A percentile compares a stretch with the other conserved stretches of the same genome.
phyloP scores from a whole-genome alignment of 2,113 vertebrate genomes.

The Phoxinus phoxinus region DNA sequence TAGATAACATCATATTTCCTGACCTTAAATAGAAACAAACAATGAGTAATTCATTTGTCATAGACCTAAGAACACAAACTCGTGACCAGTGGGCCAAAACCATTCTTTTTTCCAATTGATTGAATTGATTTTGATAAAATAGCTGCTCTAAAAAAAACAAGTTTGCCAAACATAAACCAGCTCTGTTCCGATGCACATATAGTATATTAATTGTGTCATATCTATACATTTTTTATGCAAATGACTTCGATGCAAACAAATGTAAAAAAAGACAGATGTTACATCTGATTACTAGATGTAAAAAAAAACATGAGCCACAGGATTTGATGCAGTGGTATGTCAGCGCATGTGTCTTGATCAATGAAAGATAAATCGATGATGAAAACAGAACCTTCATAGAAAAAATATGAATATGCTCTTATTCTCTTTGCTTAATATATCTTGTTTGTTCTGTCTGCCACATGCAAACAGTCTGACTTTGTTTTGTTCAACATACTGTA shows the following conservation, averaged over 20 bases:
- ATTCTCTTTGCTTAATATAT: background rate
- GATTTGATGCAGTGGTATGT: background rate
- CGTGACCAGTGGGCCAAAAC: background rate
- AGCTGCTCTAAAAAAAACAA: background rate
- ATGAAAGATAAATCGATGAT: background rate
- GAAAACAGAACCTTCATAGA: background rate
- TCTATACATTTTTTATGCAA: background rate
- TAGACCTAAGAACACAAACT: background rate
- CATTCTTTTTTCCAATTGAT: background rate
- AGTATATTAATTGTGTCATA: background rate
- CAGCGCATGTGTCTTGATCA: background rate
- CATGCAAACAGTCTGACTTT: background rate
- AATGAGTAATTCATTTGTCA: background rate
- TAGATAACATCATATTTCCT: background rate
- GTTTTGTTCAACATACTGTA: background rate
- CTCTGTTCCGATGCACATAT: background rate
- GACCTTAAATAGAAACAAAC: conserved; percentile 5
- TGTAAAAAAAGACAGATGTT: too few species aligned
- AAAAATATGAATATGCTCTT: background rate
- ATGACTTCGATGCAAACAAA: background rate
- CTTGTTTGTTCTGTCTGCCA: background rate
- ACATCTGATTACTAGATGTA: too few species aligned
- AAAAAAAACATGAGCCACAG: background rate
- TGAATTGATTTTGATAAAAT: background rate
- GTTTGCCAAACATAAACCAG: background rate